Base-by-base conservation (phyloP, 2,797 vertebrate species). In the Lithobates sylvaticus region DNA sequence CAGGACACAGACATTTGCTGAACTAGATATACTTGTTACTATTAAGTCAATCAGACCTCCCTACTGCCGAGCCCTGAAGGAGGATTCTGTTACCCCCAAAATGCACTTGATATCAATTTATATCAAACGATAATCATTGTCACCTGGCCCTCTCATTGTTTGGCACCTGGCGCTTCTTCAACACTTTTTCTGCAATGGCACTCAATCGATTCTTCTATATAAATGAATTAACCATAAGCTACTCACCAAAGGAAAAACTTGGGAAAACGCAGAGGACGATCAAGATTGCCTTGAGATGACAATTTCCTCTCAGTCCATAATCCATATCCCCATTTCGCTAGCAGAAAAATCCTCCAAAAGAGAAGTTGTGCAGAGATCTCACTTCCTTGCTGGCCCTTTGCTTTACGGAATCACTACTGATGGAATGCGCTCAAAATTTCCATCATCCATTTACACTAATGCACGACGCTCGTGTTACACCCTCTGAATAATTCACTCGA, bases 291-390 rank as follows among this genome's bases (percentile, higher is more conserved):
- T 76, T 84, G 50, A 89, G 58, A 21, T 77, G 74, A 69, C 73
- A 58, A 18, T 83, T 87, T 88, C 89, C 85, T 76, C 68, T 88
- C 81, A 88, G 70, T 86, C 90, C 89, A 91, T 90, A 76, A 88
- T 88, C 90, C 90, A 91, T 91, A 83, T 82, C 89, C 85, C 88
- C 88, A 90, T 90, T 76, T 90, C 89, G 88, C 54, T 54, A 61
- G 54, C 26, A 50, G 67, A 83, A 69, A 23, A 47, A 72, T 27
- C 72, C 27, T 29, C 50, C 69, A 64, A 71, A 50, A 10, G 27
- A 78, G 67, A 77, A 78, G 27, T n/a, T 67, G 68, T 78, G 29
- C 7, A 54, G 21, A n/a, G 21, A 26, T 71, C 15, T 32, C 70
- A 54, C 34, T 50, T 68, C 58, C 27, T 32, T n/a, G 26, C 61